Evolutionary conservation across 2,113 vertebrate species (phyloP).

Genomic region (Psilopsiagon aurifrons): DNA sequence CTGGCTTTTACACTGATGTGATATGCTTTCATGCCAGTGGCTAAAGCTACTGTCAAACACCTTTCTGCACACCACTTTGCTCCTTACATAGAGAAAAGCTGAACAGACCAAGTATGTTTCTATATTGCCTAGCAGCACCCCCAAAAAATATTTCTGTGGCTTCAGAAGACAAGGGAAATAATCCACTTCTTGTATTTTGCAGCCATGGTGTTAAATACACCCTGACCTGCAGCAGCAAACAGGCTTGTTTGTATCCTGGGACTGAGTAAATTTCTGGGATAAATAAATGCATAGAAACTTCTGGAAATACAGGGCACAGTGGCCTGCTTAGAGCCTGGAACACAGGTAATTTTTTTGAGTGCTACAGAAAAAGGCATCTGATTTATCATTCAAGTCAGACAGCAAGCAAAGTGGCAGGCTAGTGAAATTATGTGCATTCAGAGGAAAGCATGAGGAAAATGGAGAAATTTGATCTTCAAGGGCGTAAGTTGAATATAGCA

Average conservation of each 20-base stretch:
- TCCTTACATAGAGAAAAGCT: neutral
- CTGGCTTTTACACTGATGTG: neutral
- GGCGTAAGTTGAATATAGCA: neutral
- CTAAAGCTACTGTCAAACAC: neutral
- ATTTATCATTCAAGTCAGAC: slow-evolving; percentile 5
- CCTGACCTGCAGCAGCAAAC: neutral
- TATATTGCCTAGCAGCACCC: neutral
- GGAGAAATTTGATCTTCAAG: neutral
- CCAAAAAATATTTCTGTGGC: neutral
- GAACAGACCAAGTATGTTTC: neutral
- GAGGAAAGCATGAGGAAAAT: neutral
- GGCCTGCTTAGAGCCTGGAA: neutral
- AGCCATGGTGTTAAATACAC: neutral
- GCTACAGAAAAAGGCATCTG: neutral
- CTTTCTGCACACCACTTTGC: neutral
- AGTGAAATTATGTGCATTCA: neutral
- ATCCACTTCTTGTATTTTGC: neutral
- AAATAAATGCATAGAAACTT: neutral
- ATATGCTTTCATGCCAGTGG: neutral
- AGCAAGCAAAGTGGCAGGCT: neutral
- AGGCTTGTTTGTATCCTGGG: neutral
- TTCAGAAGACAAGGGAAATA: neutral
- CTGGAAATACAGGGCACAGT: neutral
- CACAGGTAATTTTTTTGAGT: neutral
- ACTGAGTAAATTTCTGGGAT: neutral